Base-by-base conservation (phyloP, 1,140 invertebrate genomes). In the Drosophila kikkawai region DNA sequence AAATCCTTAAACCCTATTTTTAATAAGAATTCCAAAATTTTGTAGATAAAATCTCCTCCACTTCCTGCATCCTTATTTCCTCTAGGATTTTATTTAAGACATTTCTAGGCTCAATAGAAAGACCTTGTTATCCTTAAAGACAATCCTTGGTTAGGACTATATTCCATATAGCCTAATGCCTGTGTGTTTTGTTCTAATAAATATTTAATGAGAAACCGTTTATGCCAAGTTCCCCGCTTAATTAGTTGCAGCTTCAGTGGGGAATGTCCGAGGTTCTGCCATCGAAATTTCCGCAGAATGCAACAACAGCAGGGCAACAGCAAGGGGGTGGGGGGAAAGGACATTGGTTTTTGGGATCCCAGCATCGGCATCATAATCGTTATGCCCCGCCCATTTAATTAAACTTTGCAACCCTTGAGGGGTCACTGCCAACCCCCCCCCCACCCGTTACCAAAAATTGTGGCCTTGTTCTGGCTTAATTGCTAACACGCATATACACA, bases 171-270 rank as follows among this genome's bases (percentile, higher is more conserved):
- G 26, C 29, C 17, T 34, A 34, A 34, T 29, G 9, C 29, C 6
- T 55, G 36, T 63, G 50, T 58, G 26, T 48, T 42, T 45, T 73
- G 44, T 53, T 45, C 55, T 42, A 64, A 82, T 87, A 77, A 82
- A 86, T 79, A 77, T 87, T 87, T 69, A 86, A 80, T 80, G 71
- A 51, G 66, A 55, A 75, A 53, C 56, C 82, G 81, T 85, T 84
- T 85, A 74, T 59, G 78, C 36, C 51, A 22, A 26, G 26, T 42
- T 13, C 42, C 32, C 39, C 45, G 45, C 42, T 78, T 85, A 85
- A 84, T 84, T 85, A 80, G 81, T 80, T 84, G 76, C 60, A 58
- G 74, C 64, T 59, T 60, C 44, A 34, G 55, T 55, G 60, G 66
- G 29, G 26, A 26, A 68, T 41, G 48, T 56, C 34, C 36, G 22